These are phyloP conservation scores for Semicossyphus pulcher DNA, from an alignment of 2,113 vertebrate species.

Conservation along the genomic window DNA sequence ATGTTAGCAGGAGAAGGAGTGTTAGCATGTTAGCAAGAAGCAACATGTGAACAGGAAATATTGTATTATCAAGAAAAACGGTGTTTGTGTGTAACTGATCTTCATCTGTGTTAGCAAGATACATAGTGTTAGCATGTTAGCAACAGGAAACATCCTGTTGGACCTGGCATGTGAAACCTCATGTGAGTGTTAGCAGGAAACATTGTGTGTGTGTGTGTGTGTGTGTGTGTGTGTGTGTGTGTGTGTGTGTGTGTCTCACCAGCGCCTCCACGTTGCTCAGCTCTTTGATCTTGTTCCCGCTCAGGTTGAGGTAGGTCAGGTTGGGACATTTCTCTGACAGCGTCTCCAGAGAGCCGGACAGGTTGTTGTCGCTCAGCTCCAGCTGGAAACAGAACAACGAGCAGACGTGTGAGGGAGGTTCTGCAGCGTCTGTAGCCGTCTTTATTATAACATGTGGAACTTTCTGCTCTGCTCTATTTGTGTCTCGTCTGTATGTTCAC, in stretches of 20 bases:
- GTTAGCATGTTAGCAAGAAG: too few species aligned
- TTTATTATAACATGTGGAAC: too few species aligned
- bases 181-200: too few species aligned
- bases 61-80: neutral
- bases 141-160: too few species aligned
- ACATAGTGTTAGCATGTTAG: neutral
- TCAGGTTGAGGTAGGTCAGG: constrained; percentile 88
- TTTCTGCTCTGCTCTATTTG: too few species aligned
- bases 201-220: neutral
- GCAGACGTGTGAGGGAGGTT: too few species aligned
- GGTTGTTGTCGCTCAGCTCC: constrained; percentile 88
- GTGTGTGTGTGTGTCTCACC: constrained; percentile 75
- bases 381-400: constrained; percentile 66
- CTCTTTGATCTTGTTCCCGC: constrained; percentile 90
- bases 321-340: constrained; percentile 87
- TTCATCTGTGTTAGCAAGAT: too few species aligned
- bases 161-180: too few species aligned
- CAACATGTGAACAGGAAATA: too few species aligned
- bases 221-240: constrained; percentile 4
- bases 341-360: constrained; percentile 86
- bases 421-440: too few species aligned
- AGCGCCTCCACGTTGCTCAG: constrained; percentile 88
- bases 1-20: neutral
- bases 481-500: too few species aligned
- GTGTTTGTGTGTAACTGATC: neutral